Percentiles rank a stretch among this genome's conserved stretches.
These are phyloP conservation scores for Imbricaverruca yamaguchii DNA, from an alignment of 2,888 invertebrate genomes.

Conservation along the genomic window DNA sequence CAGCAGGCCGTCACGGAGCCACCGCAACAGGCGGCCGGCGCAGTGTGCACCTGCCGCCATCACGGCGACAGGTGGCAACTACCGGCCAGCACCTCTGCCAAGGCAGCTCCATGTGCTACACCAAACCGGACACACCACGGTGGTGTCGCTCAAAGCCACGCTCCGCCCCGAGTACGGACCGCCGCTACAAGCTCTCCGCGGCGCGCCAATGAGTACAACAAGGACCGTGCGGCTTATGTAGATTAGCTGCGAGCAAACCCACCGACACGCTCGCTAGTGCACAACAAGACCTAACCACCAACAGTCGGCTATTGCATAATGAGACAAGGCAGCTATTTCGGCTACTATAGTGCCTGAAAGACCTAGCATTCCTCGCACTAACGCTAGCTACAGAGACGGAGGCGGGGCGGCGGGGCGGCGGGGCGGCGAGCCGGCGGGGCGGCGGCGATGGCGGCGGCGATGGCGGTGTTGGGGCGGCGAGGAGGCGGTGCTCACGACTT, in stretches of 20 bases:
- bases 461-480: not conserved
- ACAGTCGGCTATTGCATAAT: conserved; percentile 15
- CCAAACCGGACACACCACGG: not conserved
- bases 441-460: not conserved
- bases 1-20: not conserved
- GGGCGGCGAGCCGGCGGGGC: not conserved
- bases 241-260: not conserved
- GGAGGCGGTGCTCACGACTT: not conserved
- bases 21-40: not conserved
- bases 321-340: conserved; percentile 19
- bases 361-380: conserved; percentile 17
- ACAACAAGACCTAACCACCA: conserved; percentile 1
- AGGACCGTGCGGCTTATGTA: not conserved
- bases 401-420: not conserved
- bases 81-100: not conserved
- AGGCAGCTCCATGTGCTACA: not conserved
- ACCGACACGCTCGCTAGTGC: not conserved
- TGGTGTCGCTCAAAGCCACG: not conserved
- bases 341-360: conserved; percentile 18
- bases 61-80: not conserved
- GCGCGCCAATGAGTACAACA: not conserved
- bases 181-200: not conserved
- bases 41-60: not conserved
- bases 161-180: not conserved
- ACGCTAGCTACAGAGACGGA: not conserved